phyloP scores from a whole-genome alignment of 2,113 vertebrate species.

The Pyrgilauda ruficollis region DNA sequence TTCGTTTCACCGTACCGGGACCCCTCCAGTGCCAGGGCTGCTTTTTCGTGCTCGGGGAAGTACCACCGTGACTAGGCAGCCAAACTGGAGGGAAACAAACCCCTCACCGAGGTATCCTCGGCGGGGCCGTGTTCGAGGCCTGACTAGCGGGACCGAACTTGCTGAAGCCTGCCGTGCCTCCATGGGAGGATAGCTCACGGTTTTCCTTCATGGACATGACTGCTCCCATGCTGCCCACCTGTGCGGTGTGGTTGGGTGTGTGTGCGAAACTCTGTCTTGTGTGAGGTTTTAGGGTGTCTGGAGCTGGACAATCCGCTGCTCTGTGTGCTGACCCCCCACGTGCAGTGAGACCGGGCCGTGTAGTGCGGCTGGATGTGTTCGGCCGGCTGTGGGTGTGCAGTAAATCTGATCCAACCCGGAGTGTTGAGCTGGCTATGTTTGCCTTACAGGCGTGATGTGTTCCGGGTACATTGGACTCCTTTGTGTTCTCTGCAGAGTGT shows the following conservation, averaged over 20 bases:
- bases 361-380: accelerated
- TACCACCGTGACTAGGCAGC: neutral
- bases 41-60: neutral
- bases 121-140: neutral
- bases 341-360: accelerated
- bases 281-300: neutral
- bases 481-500: neutral
- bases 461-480: neutral
- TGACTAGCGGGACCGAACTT: neutral
- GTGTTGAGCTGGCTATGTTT: neutral
- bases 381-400: accelerated
- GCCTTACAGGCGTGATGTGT: neutral
- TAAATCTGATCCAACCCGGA: neutral
- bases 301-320: neutral
- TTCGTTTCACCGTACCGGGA: accelerated
- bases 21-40: accelerated
- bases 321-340: accelerated
- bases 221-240: accelerated
- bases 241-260: accelerated
- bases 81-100: accelerated
- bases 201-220: accelerated
- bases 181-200: accelerated
- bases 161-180: accelerated
- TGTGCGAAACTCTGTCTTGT: accelerated
- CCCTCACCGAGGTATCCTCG: accelerated